A percentile compares a stretch with the other conserved stretches of the same genome.
These are phyloP conservation scores for Dasyurus viverrinus DNA, from an alignment of 2,113 vertebrate genomes.

Conservation along the genomic window DNA sequence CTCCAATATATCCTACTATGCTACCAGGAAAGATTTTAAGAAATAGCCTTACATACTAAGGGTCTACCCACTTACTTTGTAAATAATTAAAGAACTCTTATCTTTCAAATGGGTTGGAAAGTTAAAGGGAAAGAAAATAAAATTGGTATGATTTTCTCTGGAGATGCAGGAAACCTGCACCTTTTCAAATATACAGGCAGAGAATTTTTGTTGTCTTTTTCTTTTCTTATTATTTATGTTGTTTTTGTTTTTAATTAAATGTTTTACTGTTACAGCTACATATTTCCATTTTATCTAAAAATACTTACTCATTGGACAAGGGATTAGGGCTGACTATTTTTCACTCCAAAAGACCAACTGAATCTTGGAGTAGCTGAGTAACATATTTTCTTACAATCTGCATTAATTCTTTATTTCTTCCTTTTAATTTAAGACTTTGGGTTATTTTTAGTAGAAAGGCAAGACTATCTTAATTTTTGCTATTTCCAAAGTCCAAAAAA, in stretches of 20 bases:
- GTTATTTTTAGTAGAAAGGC: not conserved
- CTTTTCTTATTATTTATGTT: not conserved
- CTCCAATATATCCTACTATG: not conserved
- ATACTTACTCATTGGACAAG: not conserved
- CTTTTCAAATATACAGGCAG: not conserved
- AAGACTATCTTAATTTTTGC: not conserved
- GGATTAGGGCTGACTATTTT: not conserved
- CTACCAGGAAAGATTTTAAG: not conserved
- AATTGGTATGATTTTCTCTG: not conserved
- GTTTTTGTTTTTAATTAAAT: not conserved
- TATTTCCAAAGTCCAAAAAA: not conserved
- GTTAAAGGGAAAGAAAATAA: not conserved
- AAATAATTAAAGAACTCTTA: not conserved
- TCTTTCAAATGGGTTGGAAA: not conserved
- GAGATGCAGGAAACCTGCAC: not conserved
- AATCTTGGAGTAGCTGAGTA: not conserved
- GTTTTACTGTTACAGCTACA: not conserved
- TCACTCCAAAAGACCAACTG: not conserved
- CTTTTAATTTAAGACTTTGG: not conserved
- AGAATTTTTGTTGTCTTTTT: not conserved
- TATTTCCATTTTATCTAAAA: not conserved
- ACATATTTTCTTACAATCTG: not conserved
- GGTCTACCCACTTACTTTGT: not conserved
- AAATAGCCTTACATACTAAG: not conserved
- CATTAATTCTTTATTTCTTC: not conserved